A percentile compares a stretch with the other conserved stretches of the same genome.
phyloP scores from a whole-genome alignment of 2,888 invertebrate species.

The Hirtodrosophila cameraria region DNA sequence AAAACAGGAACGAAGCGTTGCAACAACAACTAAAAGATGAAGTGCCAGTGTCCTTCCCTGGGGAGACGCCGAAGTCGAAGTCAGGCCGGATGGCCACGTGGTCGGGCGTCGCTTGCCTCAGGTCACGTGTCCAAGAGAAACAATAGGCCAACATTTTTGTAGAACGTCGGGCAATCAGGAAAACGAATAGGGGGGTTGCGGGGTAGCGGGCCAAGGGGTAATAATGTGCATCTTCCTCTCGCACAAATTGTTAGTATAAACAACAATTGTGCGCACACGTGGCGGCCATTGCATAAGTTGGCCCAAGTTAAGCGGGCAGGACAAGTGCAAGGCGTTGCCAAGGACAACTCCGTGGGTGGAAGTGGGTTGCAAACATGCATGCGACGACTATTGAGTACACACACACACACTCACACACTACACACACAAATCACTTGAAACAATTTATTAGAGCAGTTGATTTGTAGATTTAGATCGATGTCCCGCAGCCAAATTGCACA shows the following conservation, averaged over 20 bases:
- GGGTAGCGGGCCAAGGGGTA: not conserved
- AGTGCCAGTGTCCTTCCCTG: conserved; percentile 54
- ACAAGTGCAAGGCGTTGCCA: conserved; percentile 75
- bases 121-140: conserved; percentile 81
- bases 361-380: too few species aligned
- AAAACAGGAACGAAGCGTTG: conserved; percentile 63
- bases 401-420: conserved; percentile 9
- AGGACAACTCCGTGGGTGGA: conserved; percentile 40
- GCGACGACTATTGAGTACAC: too few species aligned
- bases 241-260: conserved; percentile 83
- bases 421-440: conserved; percentile 45
- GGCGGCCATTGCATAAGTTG: conserved; percentile 64
- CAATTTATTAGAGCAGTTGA: conserved; percentile 76
- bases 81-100: conserved; percentile 58
- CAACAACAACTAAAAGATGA: conserved; percentile 15
- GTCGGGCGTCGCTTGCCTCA: conserved; percentile 37
- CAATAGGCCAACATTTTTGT: conserved; percentile 59
- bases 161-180: conserved; percentile 68
- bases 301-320: conserved; percentile 28
- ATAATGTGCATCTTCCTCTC: conserved; percentile 66
- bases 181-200: conserved; percentile 23
- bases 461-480: conserved; percentile 55
- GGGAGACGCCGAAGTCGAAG: conserved; percentile 56
- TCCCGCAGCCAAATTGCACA: conserved; percentile 59
- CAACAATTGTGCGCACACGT: conserved; percentile 82